Evolutionary conservation across 1,140 invertebrate genomes (phyloP).

Genomic region (Branchinecta lynchi): DNA sequence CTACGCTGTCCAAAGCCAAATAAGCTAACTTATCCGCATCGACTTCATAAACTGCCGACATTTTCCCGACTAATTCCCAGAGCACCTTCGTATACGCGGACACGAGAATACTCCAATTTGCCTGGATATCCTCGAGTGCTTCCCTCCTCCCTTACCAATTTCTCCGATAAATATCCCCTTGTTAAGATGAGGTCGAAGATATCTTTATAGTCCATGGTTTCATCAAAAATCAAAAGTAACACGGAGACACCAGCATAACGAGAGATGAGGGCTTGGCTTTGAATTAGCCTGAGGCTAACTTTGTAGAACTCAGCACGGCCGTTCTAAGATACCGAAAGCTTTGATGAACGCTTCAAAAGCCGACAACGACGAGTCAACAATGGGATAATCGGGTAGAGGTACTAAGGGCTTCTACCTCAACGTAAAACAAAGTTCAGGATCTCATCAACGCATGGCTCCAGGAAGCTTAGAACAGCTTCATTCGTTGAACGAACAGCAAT

Average conservation of each 20-base stretch:
- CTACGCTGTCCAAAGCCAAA: neutral
- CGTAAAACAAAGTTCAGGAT: no score
- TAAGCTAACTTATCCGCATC: neutral
- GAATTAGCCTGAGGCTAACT: neutral
- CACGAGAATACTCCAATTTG: neutral
- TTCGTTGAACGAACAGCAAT: no score
- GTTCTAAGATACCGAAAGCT: neutral
- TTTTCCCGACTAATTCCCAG: neutral
- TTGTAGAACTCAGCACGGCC: neutral
- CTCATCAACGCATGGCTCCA: no score
- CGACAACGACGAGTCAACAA: no score
- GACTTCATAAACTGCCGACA: neutral
- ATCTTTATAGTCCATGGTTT: neutral
- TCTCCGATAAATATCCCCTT: neutral
- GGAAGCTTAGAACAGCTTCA: no score
- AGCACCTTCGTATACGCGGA: neutral
- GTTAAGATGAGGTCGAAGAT: neutral
- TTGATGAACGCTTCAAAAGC: no score
- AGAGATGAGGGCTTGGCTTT: neutral
- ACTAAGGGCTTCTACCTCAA: no score
- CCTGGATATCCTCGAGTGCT: neutral
- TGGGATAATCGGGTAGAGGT: no score
- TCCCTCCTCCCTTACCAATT: neutral
- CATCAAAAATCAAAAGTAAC: neutral
- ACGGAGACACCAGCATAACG: neutral